These are phyloP conservation scores for Cardinalis cardinalis DNA, from an alignment of 2,113 vertebrate species.

Conservation along the genomic window DNA sequence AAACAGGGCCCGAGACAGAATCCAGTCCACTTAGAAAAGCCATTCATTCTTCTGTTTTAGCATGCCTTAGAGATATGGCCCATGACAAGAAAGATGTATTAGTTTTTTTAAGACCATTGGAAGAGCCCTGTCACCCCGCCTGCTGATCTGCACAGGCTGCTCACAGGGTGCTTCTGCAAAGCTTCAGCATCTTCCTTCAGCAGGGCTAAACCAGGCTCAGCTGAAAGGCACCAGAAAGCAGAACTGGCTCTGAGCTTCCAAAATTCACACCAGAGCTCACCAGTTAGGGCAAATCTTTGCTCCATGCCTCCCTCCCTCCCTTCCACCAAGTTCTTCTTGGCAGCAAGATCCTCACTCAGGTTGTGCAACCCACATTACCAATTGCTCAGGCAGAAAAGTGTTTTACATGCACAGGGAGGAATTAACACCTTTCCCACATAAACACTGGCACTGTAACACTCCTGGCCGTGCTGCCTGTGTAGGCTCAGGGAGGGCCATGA, in stretches of 20 bases:
- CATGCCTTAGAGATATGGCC: neutral
- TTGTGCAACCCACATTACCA: neutral
- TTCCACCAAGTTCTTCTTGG: neutral
- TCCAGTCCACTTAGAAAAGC: neutral
- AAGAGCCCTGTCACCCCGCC: neutral
- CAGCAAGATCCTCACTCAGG: neutral
- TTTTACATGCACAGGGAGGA: neutral
- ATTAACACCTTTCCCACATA: neutral
- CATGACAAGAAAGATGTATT: neutral
- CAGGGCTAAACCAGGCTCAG: neutral
- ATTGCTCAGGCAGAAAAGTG: neutral
- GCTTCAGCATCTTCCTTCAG: neutral
- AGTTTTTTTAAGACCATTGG: neutral
- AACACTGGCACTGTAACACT: neutral
- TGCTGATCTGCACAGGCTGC: neutral
- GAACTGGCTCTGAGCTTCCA: neutral
- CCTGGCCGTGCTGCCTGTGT: neutral
- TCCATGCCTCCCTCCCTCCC: neutral
- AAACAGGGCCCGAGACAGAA: neutral
- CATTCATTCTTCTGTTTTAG: neutral
- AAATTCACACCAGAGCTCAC: neutral
- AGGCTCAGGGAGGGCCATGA: neutral
- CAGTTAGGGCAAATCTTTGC: neutral
- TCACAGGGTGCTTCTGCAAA: neutral
- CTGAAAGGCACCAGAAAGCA: neutral